Conservation (phyloP, 2,797 vertebrate genomes). For the Benthosema pterotum region DNA sequence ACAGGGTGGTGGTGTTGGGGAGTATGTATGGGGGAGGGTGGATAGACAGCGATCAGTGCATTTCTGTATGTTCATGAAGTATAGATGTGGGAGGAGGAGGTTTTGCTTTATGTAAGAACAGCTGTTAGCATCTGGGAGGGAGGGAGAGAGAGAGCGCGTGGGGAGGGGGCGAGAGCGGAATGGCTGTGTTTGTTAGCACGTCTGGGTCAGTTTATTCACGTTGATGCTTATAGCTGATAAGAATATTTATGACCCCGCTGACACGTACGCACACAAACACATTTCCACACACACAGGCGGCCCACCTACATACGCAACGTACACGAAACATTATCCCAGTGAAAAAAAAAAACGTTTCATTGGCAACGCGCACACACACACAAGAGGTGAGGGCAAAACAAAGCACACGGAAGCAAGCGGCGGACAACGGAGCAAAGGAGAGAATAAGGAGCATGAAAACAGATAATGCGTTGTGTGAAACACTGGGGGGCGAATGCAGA, state of each 20-base stretch:
- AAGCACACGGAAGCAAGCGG: slow-evolving; percentile 23
- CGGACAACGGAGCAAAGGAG: slow-evolving; percentile 10
- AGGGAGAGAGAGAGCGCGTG: background rate
- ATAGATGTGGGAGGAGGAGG: slow-evolving; percentile 25
- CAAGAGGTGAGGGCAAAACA: slow-evolving; percentile 13
- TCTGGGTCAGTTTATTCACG: slow-evolving; percentile 39
- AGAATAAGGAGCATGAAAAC: slow-evolving; percentile 36
- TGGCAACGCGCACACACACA: slow-evolving; percentile 13
- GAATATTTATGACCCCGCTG: slow-evolving; percentile 57
- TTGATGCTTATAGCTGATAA: slow-evolving; percentile 42
- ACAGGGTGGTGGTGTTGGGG: slow-evolving; percentile 15
- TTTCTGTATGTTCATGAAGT: slow-evolving; percentile 16
- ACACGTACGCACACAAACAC: slow-evolving; percentile 14
- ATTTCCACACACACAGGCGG: slow-evolving; percentile 9
- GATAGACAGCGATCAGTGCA: slow-evolving; percentile 10
- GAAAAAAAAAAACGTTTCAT: no score
- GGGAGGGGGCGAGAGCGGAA: slow-evolving; percentile 23
- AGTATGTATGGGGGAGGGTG: background rate
- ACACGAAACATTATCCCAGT: slow-evolving; percentile 17
- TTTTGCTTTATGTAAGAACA: slow-evolving; percentile 44
- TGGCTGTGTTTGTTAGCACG: slow-evolving; percentile 24
- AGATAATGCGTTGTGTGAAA: slow-evolving; percentile 26
- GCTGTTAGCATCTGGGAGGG: slow-evolving; percentile 44
- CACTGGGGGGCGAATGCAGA: slow-evolving; percentile 26
- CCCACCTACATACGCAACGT: background rate